Evolutionary conservation across 2,888 invertebrate species (phyloP), one percentile per base, ranked within the genome.

Genomic region (Rhamnusium bicolor): DNA sequence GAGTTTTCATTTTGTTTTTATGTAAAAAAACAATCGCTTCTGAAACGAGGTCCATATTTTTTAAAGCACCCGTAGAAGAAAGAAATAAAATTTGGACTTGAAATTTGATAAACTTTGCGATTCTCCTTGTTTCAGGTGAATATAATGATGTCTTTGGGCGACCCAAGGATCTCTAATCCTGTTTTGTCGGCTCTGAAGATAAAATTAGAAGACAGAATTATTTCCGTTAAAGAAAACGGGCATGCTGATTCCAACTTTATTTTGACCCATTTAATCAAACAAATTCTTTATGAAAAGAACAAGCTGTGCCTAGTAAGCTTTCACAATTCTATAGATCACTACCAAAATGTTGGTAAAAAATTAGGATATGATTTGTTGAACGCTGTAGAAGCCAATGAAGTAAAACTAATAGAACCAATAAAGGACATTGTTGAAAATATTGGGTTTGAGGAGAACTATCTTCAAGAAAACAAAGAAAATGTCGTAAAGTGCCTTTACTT

Each of bases 181-280:
- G 80, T 84, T 2, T 72, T 84, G 10, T 77, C 81, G 5, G 81
- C 91, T 65, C 90, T 95, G 69, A 92, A 93, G 62, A 88, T 94
- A 75, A 92, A 93, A 81, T 90, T 90, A 80, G 88, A 90, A 62
- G 87, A 91, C 73, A 91, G 90, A 87, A 88, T 93, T 49, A 90
- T 94, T 73, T 89, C 92, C 63, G 90, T 94, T 29, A 93, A 92
- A 84, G 95, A 95, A 87, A 90, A 92, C 60, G 91, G 92, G 74
- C 90, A 92, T 62, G 92, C 93, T 79, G 94, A 95, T 85, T 92
- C 93, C 69, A 92, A 92, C 83, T 95, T 95, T 84, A 87, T 95
- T 67, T 89, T 93, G 27, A 93, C 92, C 81, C 92, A 93, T 85
- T 86, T 95, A 66, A 89, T 93, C 47, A 93, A 92, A 84, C 92